Evolutionary conservation across 2,797 vertebrate species (phyloP).

Genomic region (Propithecus deckenii): DNA sequence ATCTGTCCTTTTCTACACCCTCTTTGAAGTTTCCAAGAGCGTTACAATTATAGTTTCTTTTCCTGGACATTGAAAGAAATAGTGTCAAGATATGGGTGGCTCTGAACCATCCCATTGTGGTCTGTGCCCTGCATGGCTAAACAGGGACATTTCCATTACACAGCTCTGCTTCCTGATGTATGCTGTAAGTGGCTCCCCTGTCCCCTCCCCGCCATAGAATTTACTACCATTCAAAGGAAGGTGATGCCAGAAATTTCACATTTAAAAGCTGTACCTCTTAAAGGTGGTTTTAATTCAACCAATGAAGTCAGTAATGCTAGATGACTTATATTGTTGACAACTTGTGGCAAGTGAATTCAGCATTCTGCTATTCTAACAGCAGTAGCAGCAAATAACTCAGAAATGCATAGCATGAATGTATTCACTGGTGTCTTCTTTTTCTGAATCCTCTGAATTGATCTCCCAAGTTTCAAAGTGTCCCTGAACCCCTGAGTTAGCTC

Average conservation of each 20-base stretch:
- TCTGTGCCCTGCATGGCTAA: neutral
- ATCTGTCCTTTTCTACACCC: neutral
- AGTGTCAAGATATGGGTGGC: neutral
- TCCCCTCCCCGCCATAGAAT: neutral
- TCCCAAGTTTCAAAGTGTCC: conserved; percentile 79
- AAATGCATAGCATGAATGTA: conserved; percentile 40
- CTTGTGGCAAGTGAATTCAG: conserved; percentile 37
- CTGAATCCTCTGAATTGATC: conserved; percentile 82
- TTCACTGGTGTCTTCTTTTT: conserved; percentile 75
- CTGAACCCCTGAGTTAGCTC: conserved; percentile 67
- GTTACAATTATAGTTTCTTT: neutral
- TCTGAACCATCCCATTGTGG: neutral
- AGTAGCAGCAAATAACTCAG: conserved; percentile 48
- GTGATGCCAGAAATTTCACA: neutral
- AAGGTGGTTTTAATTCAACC: conserved; percentile 35
- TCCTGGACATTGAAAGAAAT: neutral
- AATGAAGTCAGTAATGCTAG: neutral
- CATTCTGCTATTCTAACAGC: conserved; percentile 50
- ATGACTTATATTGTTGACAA: neutral
- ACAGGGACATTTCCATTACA: neutral
- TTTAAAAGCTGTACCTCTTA: neutral
- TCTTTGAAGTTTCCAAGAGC: neutral
- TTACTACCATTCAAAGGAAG: neutral
- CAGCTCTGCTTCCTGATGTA: neutral
- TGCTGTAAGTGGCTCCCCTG: neutral